A percentile compares a stretch with the other conserved stretches of the same genome.
These are phyloP conservation scores for Parauchenoglanis punctatus DNA, from an alignment of 2,797 vertebrate species.

Conservation along the genomic window DNA sequence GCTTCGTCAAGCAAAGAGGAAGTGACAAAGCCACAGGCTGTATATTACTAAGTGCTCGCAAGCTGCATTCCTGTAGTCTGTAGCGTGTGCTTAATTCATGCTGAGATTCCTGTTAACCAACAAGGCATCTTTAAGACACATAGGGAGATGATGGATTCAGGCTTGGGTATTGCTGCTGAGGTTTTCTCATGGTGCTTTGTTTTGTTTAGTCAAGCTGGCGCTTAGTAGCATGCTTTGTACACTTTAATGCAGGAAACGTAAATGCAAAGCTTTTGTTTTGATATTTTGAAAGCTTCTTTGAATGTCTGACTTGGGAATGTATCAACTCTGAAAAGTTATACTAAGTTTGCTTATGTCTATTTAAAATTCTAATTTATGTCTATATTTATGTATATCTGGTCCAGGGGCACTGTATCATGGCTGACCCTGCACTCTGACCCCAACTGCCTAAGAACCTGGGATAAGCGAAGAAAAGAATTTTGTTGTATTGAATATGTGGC, in stretches of 20 bases:
- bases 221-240: background rate
- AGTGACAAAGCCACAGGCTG: slow-evolving; percentile 74
- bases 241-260: background rate
- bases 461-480: background rate
- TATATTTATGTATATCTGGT: background rate
- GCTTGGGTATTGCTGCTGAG: background rate
- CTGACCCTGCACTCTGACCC: background rate
- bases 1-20: slow-evolving; percentile 77
- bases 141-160: slow-evolving; percentile 29
- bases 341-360: background rate
- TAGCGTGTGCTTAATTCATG: slow-evolving; percentile 75
- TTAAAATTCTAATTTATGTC: background rate
- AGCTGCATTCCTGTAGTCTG: slow-evolving; percentile 67
- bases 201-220: background rate
- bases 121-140: slow-evolving; percentile 59
- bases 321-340: background rate
- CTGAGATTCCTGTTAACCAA: slow-evolving; percentile 63
- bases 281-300: background rate
- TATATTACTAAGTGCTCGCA: slow-evolving; percentile 74
- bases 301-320: background rate
- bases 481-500: background rate
- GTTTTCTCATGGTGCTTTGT: background rate
- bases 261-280: background rate
- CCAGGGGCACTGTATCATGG: background rate
- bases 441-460: background rate